Evolutionary conservation across 2,113 vertebrate species (phyloP).

Genomic region (Mungos mungo): DNA sequence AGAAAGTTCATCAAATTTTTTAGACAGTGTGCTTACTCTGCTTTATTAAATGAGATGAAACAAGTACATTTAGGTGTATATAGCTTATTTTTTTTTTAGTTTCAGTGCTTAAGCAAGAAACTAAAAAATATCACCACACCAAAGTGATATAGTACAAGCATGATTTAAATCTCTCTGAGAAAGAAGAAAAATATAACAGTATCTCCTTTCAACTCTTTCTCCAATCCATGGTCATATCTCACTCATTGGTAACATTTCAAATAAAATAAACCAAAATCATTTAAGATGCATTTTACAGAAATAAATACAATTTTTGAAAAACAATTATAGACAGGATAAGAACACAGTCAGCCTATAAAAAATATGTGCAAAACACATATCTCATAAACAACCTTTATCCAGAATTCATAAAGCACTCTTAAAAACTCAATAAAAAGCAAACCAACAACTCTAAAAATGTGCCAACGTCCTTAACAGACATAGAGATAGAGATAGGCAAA

Average conservation of each 20-base stretch:
- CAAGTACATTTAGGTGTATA: slow-evolving; percentile 38
- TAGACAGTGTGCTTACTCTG: slow-evolving; percentile 64
- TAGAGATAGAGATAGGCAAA: neutral
- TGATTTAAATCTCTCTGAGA: slow-evolving; percentile 41
- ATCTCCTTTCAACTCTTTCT: neutral
- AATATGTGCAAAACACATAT: neutral
- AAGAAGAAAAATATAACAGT: slow-evolving; percentile 26
- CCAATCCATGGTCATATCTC: neutral
- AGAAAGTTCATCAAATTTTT: slow-evolving; percentile 60
- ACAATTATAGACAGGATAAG: neutral
- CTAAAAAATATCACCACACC: slow-evolving; percentile 14
- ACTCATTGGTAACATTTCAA: neutral
- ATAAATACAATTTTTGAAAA: neutral
- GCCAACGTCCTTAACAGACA: neutral
- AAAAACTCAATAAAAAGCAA: neutral
- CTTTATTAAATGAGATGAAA: slow-evolving; percentile 68
- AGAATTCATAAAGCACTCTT: neutral
- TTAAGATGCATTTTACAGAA: neutral
- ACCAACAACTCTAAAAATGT: neutral
- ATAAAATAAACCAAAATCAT: neutral
- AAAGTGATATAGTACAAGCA: slow-evolving; percentile 27
- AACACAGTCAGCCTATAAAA: neutral
- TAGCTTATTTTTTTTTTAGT: slow-evolving; percentile 66
- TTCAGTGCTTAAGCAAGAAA: slow-evolving; percentile 51
- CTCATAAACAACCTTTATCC: neutral